Percentiles rank a stretch among this genome's conserved stretches.
These are phyloP conservation scores for Platycercus adscitus DNA, from an alignment of 2,113 vertebrate genomes.

Conservation along the genomic window DNA sequence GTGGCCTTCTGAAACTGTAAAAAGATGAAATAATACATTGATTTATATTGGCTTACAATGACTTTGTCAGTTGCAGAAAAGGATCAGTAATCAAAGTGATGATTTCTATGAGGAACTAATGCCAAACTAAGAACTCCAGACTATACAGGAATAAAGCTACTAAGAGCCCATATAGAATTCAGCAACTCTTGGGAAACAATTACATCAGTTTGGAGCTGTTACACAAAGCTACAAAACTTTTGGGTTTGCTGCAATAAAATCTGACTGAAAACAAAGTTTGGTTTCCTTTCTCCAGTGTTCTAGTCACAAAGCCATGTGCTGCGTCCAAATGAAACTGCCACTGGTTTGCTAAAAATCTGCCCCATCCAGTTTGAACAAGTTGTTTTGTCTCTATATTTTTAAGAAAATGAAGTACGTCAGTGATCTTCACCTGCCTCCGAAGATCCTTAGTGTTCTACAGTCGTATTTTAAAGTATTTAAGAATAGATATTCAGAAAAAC, in stretches of 20 bases:
- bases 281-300: background rate
- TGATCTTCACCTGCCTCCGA: background rate
- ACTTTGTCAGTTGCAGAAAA: background rate
- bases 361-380: background rate
- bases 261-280: background rate
- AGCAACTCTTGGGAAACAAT: background rate
- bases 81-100: background rate
- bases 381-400: background rate
- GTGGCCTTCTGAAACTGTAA: background rate
- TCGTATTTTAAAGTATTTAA: background rate
- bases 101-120: background rate
- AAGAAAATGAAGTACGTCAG: background rate
- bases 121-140: background rate
- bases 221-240: background rate
- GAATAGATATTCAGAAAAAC: background rate
- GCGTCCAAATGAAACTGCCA: background rate
- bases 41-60: background rate
- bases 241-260: background rate
- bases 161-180: background rate
- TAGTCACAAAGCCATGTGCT: background rate
- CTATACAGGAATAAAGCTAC: background rate
- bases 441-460: background rate
- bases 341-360: background rate
- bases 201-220: background rate
- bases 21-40: background rate